These are phyloP conservation scores for Thaumetopoea pityocampa DNA, from an alignment of 1,140 invertebrate species.

Conservation along the genomic window DNA sequence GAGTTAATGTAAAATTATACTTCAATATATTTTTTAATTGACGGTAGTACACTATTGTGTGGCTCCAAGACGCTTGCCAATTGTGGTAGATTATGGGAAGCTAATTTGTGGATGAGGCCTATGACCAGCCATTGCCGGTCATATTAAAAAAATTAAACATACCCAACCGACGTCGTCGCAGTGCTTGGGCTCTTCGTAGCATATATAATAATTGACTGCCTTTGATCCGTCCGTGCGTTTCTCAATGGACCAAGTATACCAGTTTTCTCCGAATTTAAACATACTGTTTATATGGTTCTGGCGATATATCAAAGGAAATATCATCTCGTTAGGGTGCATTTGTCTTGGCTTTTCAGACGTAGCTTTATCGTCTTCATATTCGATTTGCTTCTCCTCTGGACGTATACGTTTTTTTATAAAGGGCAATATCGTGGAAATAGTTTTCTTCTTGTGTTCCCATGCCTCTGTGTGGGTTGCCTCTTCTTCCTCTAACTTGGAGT, in stretches of 20 bases:
- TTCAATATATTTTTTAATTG: too few species aligned
- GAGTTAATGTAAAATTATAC: too few species aligned
- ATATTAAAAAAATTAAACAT: slow-evolving; percentile 22
- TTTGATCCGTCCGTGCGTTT: slow-evolving; percentile 53
- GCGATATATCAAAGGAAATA: slow-evolving; percentile 58
- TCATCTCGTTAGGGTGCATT: slow-evolving; percentile 56
- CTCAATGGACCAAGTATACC: slow-evolving; percentile 65
- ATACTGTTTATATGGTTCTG: slow-evolving; percentile 61
- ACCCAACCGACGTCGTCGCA: slow-evolving; percentile 67
- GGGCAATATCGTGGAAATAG: slow-evolving; percentile 37
- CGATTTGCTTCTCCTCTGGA: slow-evolving; percentile 28
- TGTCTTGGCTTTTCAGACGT: slow-evolving; percentile 41
- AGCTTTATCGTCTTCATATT: slow-evolving; percentile 38
- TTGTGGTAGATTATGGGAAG: too few species aligned
- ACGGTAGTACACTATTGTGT: too few species aligned
- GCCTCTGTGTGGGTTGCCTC: slow-evolving; percentile 37
- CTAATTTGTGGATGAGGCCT: too few species aligned
- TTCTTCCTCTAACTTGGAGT: slow-evolving; percentile 52
- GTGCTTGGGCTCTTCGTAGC: slow-evolving; percentile 60
- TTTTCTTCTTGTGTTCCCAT: slow-evolving; percentile 35
- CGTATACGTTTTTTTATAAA: slow-evolving; percentile 42
- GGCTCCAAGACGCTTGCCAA: too few species aligned
- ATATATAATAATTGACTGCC: slow-evolving; percentile 55
- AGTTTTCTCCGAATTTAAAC: slow-evolving; percentile 65
- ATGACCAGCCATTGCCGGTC: too few species aligned